Conservation (phyloP, 2,113 vertebrate species). For the Vulpes ferrilata region DNA sequence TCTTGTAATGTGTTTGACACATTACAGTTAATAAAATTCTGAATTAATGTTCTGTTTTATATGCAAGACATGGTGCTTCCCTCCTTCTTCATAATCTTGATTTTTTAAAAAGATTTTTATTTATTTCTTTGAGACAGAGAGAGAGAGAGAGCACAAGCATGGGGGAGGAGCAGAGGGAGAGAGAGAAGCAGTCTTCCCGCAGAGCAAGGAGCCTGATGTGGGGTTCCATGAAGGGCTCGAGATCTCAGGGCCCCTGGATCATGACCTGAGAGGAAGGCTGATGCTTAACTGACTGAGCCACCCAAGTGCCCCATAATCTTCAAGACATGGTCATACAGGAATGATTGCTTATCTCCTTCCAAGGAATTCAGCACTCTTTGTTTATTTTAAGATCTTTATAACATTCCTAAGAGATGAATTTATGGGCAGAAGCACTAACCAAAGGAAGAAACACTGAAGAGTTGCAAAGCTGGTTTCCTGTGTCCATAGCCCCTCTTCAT, state of each 20-base stretch:
- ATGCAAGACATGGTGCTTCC: neutral
- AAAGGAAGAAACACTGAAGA: neutral
- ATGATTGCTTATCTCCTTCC: neutral
- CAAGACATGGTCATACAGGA: neutral
- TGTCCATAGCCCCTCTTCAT: fast-evolving
- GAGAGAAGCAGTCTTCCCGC: no score
- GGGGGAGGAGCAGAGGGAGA: no score
- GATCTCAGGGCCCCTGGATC: no score
- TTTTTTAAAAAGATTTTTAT: no score
- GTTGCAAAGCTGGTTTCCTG: neutral
- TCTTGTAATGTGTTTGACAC: neutral
- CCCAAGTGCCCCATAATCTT: neutral
- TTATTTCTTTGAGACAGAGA: no score
- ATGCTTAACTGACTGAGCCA: no score
- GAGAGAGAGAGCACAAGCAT: no score
- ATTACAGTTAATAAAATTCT: neutral
- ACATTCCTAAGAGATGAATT: neutral
- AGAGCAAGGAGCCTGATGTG: no score
- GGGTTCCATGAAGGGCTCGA: no score
- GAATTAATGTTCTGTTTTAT: neutral
- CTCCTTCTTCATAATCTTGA: neutral
- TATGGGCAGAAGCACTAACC: neutral
- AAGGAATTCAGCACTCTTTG: neutral
- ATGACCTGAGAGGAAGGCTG: no score
- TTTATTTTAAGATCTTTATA: neutral